Evolutionary conservation across 35 echinoderm and acorn worm species (phyloP), one percentile per base, ranked within the genome.

Genomic region (Heliocidaris erythrogramma): DNA sequence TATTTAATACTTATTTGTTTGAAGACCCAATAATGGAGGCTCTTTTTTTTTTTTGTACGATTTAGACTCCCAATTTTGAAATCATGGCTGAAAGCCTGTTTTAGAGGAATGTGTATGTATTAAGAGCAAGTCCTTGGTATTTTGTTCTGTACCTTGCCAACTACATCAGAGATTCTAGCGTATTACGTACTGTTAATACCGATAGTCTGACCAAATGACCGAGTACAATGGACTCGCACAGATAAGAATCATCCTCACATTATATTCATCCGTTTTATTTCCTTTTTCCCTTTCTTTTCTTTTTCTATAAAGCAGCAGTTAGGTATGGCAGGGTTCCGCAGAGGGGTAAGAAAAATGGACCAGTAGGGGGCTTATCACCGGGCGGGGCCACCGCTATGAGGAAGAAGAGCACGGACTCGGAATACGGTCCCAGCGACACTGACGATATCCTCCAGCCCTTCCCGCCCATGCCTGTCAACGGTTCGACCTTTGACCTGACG

Each of bases 251-350:
- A 47, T 42, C 87, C 87, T 11, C 87, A 89, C 9, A 89, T 17
- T 30, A 9, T 17, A 89, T 89, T 47, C 30, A 89, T 89, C 87
- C 87, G 13, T 32, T 32, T 47, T 89, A 35, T 7, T 89, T 42
- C 0, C 31, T 89, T 31, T 42, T 21, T 32, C n/a, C n/a, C n/a
- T 89, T 32, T 35, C 14, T 5, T 47, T 49, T 94, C 21, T 30
- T 94, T 92, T 88, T 86, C n/a, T 92, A 59, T 92, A 30, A 61
- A 71, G 71, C 92, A 98, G 98, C 98, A 32, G 98, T 99, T 13
- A 86, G 98, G 92, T 99, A 99, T 86, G 98, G 98, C n/a, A 93
- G 98, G 35, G 98, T 99, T 30, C 98, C 98, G 1, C 96, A 97
- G 71, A 95, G 98, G 71, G 95, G 95, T 12, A 99, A 99, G 86